Evolutionary conservation across 2,888 invertebrate species (phyloP), one percentile per base, ranked within the genome.

Genomic region (Magallana nippona): DNA sequence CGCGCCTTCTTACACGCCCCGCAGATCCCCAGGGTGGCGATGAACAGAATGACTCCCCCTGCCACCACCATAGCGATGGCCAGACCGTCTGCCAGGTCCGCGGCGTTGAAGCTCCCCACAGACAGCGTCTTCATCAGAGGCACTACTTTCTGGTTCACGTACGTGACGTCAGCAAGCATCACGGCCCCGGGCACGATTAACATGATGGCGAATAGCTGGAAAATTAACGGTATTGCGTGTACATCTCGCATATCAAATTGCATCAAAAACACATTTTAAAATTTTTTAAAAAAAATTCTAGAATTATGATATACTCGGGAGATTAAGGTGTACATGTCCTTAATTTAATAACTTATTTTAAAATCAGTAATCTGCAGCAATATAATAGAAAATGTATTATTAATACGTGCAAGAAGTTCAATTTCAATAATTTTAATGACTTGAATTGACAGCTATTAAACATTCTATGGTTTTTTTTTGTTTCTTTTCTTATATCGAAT

Each of bases 1-100:
- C 82, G 83, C 55, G 82, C 83, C 44, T 85, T 86, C 63, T 83
- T 85, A 81, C 85, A 88, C 2, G 86, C 87, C 0, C 84, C 87
- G 58, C 86, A 86, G 1, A 83, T 79, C 8, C 88, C 88, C 11
- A 88, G 57, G 17, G 87, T 78, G 44, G 84, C 82, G 27, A 87
- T 56, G 10, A 83, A 22, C 57, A 88, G 82, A 10, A 87, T 60
- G 22, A 87, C 55, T 1, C 57, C 85, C 13, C 88, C 88, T 57
- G 71, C 56, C 2, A 77, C 86, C 13, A 88, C 83, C 87, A 88
- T 87, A 11, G 83, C 63, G 63, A 84, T 86, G 17, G 84, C 82
- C 32, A 84, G 71, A 3, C 58, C 85, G n/a, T 87, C 84, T 13
- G 83, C 79, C 2, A 85, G 32, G 32, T 82, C 55, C 0, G 86